Evolutionary conservation across 2,113 vertebrate species (phyloP).

Genomic region (Polypterus senegalus): DNA sequence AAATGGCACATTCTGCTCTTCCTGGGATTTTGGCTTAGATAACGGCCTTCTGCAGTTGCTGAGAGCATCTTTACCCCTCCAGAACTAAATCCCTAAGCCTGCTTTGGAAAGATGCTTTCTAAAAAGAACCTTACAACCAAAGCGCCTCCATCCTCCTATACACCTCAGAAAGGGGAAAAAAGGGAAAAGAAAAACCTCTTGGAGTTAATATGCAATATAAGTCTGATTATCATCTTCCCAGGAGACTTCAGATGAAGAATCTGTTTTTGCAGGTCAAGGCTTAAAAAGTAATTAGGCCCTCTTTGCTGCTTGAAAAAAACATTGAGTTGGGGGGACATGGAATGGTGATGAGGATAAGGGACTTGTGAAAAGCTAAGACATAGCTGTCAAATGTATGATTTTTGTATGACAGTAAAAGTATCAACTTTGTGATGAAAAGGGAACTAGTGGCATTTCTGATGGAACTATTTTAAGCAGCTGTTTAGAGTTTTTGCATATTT

Average conservation of each 20-base stretch:
- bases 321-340: not conserved
- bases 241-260: not conserved
- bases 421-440: too few relatives aligned
- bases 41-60: slow-evolving; percentile 1
- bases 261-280: too few relatives aligned
- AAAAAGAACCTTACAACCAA: not conserved
- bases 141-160: not conserved
- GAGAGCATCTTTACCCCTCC: not conserved
- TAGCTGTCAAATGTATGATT: too few relatives aligned
- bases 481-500: too few relatives aligned
- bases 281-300: too few relatives aligned
- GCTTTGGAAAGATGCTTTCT: not conserved
- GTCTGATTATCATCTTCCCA: not conserved
- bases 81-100: slow-evolving; percentile 4
- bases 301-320: too few relatives aligned
- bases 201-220: not conserved
- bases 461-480: too few relatives aligned
- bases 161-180: not conserved
- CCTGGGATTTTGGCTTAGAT: slow-evolving; percentile 1
- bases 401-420: too few relatives aligned
- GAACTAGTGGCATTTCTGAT: too few relatives aligned
- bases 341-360: not conserved
- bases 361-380: not conserved
- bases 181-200: too few relatives aligned
- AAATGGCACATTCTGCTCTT: not conserved